Percentiles rank a stretch among this genome's conserved stretches.
Evolutionary conservation across 2,888 invertebrate genomes (phyloP).

Genomic region (Chrysodeixis includens): DNA sequence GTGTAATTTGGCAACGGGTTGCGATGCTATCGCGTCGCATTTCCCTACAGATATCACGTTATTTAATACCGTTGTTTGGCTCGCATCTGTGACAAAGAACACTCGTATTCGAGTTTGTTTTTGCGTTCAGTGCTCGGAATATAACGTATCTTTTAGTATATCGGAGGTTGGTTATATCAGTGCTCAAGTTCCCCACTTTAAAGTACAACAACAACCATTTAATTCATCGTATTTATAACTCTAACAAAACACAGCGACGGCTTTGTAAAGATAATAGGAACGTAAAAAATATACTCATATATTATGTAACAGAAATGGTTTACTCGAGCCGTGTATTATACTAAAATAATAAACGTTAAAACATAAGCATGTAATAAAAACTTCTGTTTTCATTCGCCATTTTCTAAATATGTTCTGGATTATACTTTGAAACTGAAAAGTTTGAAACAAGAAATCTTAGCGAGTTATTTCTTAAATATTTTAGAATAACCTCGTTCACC

Average conservation of each 20-base stretch:
- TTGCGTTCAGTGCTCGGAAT: constrained; percentile 64
- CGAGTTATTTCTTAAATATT: constrained; percentile 76
- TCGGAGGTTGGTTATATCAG: not conserved
- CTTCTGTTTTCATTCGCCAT: constrained; percentile 31
- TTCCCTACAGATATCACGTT: constrained; percentile 84
- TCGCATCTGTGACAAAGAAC: constrained; percentile 69
- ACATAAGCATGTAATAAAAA: constrained; percentile 43
- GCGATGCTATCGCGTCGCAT: constrained; percentile 82
- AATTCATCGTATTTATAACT: not conserved
- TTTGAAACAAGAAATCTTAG: constrained; percentile 71
- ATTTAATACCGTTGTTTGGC: constrained; percentile 86
- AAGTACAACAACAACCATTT: constrained; percentile 23
- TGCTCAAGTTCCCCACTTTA: constrained; percentile 14
- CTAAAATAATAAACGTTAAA: constrained; percentile 39
- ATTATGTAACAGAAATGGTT: not conserved
- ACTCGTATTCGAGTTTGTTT: constrained; percentile 64
- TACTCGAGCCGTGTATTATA: not conserved
- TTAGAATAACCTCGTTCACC: constrained; percentile 79
- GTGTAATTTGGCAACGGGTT: constrained; percentile 86
- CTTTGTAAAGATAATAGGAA: not conserved
- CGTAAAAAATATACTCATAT: not conserved
- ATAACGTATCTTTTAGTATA: constrained; percentile 30
- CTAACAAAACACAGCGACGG: not conserved
- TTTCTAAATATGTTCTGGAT: constrained; percentile 51
- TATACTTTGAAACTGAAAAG: constrained; percentile 53